Conservation (phyloP, 2,113 vertebrate genomes). For the Galbula dea region DNA sequence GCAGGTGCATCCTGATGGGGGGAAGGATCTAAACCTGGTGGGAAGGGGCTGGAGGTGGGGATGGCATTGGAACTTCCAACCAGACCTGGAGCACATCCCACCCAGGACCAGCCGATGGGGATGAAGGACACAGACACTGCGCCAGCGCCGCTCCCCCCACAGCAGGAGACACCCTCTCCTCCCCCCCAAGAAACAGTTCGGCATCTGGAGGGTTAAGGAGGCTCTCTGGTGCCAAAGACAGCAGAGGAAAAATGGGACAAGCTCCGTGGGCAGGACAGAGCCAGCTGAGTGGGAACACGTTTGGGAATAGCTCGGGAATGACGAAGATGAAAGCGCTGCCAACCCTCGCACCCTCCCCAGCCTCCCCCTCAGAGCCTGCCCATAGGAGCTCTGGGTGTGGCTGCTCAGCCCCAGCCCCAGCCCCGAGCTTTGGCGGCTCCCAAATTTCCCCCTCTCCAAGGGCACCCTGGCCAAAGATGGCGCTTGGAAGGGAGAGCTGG, state of each 20-base stretch:
- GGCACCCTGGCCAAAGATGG: slow-evolving; percentile 24
- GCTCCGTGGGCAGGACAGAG: slow-evolving; percentile 41
- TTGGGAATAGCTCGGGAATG: slow-evolving; percentile 41
- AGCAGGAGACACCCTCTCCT: neutral
- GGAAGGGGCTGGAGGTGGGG: neutral
- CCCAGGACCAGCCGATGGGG: neutral
- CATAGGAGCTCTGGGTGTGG: neutral
- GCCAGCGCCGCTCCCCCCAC: fast-evolving
- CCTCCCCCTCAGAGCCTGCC: neutral
- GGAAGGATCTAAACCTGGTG: fast-evolving
- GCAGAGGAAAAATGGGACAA: slow-evolving; percentile 38
- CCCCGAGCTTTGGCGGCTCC: neutral
- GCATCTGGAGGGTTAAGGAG: slow-evolving; percentile 27
- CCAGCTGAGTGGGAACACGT: slow-evolving; percentile 50
- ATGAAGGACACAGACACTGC: neutral
- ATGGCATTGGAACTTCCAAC: neutral
- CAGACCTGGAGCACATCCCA: neutral
- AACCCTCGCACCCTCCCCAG: neutral
- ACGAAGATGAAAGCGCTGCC: neutral
- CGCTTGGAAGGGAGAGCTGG: neutral
- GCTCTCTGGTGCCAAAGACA: neutral
- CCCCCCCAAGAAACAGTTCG: neutral
- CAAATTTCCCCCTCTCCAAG: neutral
- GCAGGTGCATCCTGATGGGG: neutral
- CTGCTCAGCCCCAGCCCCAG: neutral